phyloP scores from a whole-genome alignment of 2,888 invertebrate genomes.

The Melinopterus prodromus region DNA sequence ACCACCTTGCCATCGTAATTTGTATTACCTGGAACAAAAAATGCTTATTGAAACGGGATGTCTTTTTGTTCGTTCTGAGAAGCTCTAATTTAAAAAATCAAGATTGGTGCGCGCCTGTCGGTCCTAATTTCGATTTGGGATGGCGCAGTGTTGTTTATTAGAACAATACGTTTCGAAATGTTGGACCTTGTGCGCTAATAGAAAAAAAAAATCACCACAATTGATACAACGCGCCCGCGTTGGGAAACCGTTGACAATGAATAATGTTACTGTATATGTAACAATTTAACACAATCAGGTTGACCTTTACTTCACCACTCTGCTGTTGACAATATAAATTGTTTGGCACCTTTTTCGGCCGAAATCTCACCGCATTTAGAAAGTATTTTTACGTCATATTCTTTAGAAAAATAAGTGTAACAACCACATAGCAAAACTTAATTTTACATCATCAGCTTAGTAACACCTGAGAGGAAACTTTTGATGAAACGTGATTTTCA shows the following conservation, averaged over 20 bases:
- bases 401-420: background rate
- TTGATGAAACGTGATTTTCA: no score
- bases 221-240: background rate
- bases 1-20: background rate
- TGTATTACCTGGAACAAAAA: conserved; percentile 9
- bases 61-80: background rate
- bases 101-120: background rate
- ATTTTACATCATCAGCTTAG: no score
- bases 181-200: background rate
- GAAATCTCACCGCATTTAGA: background rate
- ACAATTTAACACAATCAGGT: conserved; percentile 4
- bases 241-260: background rate
- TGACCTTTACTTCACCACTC: background rate
- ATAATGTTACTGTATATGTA: conserved; percentile 4
- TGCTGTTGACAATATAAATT: conserved; percentile 4
- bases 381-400: background rate
- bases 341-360: background rate
- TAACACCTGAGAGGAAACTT: no score
- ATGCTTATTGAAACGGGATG: background rate
- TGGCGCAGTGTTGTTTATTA: background rate
- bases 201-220: background rate
- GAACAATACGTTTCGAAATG: background rate
- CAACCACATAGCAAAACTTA: background rate
- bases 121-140: background rate
- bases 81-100: background rate